These are phyloP conservation scores for Melitaea cinxia DNA, from an alignment of 1,140 invertebrate species.

Conservation along the genomic window DNA sequence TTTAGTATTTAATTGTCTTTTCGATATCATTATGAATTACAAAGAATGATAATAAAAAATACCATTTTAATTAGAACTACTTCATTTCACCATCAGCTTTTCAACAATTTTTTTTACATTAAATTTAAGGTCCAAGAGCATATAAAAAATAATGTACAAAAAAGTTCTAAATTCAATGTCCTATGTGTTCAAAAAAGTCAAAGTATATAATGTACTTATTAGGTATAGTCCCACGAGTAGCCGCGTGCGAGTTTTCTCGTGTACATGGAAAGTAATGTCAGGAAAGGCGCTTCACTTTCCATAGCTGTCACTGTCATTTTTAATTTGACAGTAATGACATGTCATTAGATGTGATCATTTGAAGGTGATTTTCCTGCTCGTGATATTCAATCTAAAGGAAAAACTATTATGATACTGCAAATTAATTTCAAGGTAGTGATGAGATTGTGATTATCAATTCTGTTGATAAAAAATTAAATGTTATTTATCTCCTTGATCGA, in stretches of 20 bases:
- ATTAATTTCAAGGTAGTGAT: constrained; percentile 11
- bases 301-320: constrained; percentile 44
- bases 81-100: no score
- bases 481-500: not conserved
- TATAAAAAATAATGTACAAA: no score
- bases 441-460: constrained; percentile 12
- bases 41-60: no score
- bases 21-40: no score
- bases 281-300: constrained; percentile 63
- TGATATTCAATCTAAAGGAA: constrained; percentile 40
- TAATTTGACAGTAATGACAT: constrained; percentile 65
- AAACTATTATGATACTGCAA: constrained; percentile 26
- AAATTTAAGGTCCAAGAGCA: no score
- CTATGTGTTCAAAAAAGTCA: no score
- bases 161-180: no score
- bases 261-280: constrained; percentile 52
- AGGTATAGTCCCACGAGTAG: not conserved
- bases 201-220: constrained; percentile 1
- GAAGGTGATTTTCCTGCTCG: constrained; percentile 34
- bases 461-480: not conserved
- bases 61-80: no score
- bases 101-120: no score
- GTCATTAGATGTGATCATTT: constrained; percentile 49
- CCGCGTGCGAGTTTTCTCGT: constrained; percentile 11
- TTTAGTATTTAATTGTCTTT: no score